Conservation (phyloP, 2,888 invertebrate genomes). For the Lithophane socia region DNA sequence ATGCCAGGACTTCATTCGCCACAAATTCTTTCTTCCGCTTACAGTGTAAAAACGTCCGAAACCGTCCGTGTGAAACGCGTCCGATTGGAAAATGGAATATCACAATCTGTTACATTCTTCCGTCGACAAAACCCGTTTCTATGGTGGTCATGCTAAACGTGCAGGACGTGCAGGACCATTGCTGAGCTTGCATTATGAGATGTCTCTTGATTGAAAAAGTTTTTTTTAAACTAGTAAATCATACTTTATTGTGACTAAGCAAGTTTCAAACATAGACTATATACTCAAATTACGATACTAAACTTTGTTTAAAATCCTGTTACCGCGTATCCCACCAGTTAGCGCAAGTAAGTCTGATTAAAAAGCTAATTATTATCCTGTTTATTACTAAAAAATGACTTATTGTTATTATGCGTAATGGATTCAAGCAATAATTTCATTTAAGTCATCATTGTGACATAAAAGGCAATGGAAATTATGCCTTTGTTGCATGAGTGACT, state of each 20-base stretch:
- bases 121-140: no score
- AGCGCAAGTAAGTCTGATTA: not conserved
- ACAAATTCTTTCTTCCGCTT: no score
- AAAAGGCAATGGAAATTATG: not conserved
- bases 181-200: not conserved
- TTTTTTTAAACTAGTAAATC: not conserved
- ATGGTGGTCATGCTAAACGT: no score
- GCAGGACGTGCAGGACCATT: not conserved
- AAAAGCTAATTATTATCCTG: constrained; percentile 1
- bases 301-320: no score
- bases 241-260: no score
- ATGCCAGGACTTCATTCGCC: no score
- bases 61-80: no score
- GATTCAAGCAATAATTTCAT: not conserved
- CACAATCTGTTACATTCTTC: no score
- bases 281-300: not conserved
- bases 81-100: no score
- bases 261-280: not conserved
- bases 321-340: not conserved
- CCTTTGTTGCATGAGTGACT: not conserved
- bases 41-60: no score
- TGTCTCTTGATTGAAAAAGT: not conserved
- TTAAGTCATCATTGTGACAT: not conserved
- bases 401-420: not conserved
- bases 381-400: constrained; percentile 1